Conservation (phyloP, 2,113 vertebrate genomes). For the Tautogolabrus adspersus region DNA sequence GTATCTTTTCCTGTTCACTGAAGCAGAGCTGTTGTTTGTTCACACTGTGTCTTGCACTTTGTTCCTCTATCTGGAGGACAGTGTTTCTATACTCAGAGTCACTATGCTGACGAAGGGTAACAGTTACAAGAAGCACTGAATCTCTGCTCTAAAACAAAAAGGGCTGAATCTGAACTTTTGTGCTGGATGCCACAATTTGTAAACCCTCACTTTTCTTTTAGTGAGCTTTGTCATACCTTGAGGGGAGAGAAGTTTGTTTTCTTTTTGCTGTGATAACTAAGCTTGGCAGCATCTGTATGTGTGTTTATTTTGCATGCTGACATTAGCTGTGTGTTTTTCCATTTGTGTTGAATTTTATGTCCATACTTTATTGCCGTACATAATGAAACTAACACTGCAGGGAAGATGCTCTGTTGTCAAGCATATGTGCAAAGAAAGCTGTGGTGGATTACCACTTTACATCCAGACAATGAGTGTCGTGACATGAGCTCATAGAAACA, state of each 20-base stretch:
- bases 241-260: background rate
- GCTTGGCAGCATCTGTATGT: background rate
- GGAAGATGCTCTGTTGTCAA: slow-evolving; percentile 30
- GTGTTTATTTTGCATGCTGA: background rate
- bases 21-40: slow-evolving; percentile 8
- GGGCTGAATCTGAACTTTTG: slow-evolving; percentile 19
- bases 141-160: slow-evolving; percentile 13
- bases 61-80: background rate
- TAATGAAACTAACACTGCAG: slow-evolving; percentile 8
- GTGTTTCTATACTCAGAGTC: background rate
- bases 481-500: slow-evolving; percentile 34
- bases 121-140: slow-evolving; percentile 10
- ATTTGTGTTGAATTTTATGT: slow-evolving; percentile 4
- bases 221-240: slow-evolving; percentile 5
- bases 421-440: slow-evolving; percentile 19
- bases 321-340: background rate
- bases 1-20: background rate
- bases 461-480: slow-evolving; percentile 36
- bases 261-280: background rate
- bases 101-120: slow-evolving; percentile 23
- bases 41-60: slow-evolving; percentile 1
- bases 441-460: slow-evolving; percentile 21
- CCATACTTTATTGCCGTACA: slow-evolving; percentile 10
- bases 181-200: slow-evolving; percentile 4
- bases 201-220: background rate